Base-by-base conservation (phyloP, 2,797 vertebrate species). In the Enteromius unitaeniatus region DNA sequence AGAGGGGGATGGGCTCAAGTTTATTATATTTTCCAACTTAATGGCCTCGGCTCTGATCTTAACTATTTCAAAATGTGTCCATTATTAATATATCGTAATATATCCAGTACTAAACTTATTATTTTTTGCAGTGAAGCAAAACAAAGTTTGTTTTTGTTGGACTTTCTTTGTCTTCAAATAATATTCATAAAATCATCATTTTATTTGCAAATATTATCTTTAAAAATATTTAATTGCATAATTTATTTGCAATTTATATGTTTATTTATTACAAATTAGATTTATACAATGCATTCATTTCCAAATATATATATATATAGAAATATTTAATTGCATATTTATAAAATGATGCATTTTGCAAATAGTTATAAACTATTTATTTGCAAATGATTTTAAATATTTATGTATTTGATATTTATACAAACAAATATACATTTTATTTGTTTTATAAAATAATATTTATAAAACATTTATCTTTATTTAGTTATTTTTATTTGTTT, bases 1-100 rank as follows among this genome's bases (percentile, higher is more conserved):
- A 60, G 84, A 86, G 80, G 78, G 69, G 60, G 45, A 81, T 10
- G 75, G 88, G 86, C 87, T 73, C 83, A 42, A 19, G 3, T 72
- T 86, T 53, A 88, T 86, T 89, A 68, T 88, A 65, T 87, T 75
- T 74, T 82, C 47, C 37, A 55, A 86, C 31, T 87, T 73, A 79
- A 81, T 49, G 28, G 14, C 73, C 82, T 74, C 62, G 77, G 31
- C 77, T 47, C 42, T 84, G 28, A 81, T 85, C 69, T 79, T 60
- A 34, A 78, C 55, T 31, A 19, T 72, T 49, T 23, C 77, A 11
- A 31, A 67, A 67, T 26, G 17, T 45, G 21, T 49, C 55, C 19
- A 58, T 78, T 28, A 82, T 78, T 28, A 82, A 53, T 13, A 0
- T 42, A n/a, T 79, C 40, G 28, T 34, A 26, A 58, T 42, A 68